Conservation (phyloP, 2,888 invertebrate species). For the Epirrhoe alternata region DNA sequence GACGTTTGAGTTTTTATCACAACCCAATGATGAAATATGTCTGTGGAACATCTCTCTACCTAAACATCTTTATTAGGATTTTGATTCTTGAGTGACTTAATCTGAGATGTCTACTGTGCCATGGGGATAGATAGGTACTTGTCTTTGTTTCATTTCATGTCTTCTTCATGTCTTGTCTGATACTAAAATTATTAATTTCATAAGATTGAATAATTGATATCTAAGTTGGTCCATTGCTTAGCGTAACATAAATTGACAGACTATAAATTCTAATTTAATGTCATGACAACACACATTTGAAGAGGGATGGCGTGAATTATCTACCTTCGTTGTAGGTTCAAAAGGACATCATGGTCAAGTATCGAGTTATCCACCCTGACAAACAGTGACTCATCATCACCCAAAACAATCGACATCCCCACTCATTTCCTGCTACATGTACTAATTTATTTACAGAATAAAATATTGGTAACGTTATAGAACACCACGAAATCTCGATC, state of each 20-base stretch:
- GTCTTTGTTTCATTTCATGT: too few relatives aligned
- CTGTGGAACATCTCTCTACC: too few relatives aligned
- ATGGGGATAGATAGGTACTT: too few relatives aligned
- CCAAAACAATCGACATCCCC: slow-evolving; percentile 7
- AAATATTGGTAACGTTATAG: slow-evolving; percentile 41
- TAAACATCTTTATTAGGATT: too few relatives aligned
- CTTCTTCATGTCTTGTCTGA: too few relatives aligned
- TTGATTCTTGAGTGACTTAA: too few relatives aligned
- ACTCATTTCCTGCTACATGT: not conserved
- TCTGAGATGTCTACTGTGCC: too few relatives aligned
- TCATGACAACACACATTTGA: not conserved
- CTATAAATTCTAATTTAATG: not conserved
- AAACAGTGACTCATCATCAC: not conserved
- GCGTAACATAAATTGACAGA: not conserved
- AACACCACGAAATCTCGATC: slow-evolving; percentile 43
- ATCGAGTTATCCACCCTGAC: not conserved
- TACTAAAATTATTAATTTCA: too few relatives aligned
- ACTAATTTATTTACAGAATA: slow-evolving; percentile 19
- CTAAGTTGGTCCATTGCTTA: too few relatives aligned
- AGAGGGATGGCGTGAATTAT: not conserved
- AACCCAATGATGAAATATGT: too few relatives aligned
- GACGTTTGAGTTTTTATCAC: too few relatives aligned
- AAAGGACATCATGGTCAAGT: not conserved
- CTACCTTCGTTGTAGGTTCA: not conserved
- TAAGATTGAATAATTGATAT: too few relatives aligned